These are phyloP conservation scores for Lycorma delicatula DNA, from an alignment of 1,140 invertebrate species.

Conservation along the genomic window DNA sequence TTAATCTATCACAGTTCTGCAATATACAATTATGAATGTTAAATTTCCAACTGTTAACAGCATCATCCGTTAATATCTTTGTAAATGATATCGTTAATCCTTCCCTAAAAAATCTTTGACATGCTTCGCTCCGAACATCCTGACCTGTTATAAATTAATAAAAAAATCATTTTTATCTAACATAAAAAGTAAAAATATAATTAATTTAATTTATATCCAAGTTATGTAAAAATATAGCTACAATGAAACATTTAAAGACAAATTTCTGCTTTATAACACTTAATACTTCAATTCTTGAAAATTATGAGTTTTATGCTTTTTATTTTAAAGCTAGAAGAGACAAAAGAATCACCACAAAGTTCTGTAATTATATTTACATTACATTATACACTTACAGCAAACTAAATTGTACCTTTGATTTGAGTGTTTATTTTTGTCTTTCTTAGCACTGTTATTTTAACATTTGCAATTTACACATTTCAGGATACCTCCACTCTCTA, in stretches of 20 bases:
- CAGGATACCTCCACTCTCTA: no score
- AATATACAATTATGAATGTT: constrained; percentile 95
- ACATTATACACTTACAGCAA: no score
- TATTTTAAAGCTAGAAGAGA: no score
- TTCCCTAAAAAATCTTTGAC: constrained; percentile 92
- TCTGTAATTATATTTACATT: no score
- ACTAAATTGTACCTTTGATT: no score
- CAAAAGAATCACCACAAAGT: no score
- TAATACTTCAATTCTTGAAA: no score
- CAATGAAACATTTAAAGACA: not conserved
- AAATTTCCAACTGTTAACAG: constrained; percentile 93
- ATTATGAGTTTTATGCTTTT: not conserved
- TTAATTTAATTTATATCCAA: not conserved
- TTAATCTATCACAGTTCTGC: constrained; percentile 82
- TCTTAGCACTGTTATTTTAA: no score
- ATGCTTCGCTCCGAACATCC: constrained; percentile 82
- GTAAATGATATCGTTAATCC: constrained; percentile 91
- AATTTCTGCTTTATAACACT: no score
- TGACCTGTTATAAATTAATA: constrained; percentile 47
- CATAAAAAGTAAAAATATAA: not conserved
- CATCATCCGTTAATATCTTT: constrained; percentile 97
- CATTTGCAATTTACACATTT: no score
- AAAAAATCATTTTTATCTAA: constrained; percentile 23
- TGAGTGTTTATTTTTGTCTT: no score
- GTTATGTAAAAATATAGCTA: not conserved